phyloP scores from a whole-genome alignment of 2,113 vertebrate genomes.

The Microtus richardsoni region DNA sequence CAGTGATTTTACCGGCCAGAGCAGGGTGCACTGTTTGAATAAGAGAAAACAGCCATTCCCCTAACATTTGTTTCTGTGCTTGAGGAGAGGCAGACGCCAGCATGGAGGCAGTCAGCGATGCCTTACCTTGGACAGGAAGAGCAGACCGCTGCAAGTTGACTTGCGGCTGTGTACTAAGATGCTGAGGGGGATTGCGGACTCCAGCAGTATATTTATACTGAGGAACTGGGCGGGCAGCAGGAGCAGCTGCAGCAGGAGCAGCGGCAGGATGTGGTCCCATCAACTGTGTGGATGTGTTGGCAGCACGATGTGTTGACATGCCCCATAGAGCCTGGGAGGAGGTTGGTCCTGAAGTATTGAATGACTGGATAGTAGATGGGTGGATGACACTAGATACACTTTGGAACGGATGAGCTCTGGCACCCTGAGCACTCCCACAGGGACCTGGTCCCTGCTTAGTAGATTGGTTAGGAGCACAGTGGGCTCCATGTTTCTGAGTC shows the following conservation, averaged over 20 bases:
- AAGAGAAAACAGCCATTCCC: neutral
- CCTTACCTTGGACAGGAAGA: neutral
- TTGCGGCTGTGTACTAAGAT: neutral
- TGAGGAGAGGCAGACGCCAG: neutral
- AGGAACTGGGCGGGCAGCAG: neutral
- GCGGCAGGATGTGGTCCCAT: neutral
- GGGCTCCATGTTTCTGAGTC: conserved; percentile 97
- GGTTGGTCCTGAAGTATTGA: neutral
- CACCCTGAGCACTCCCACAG: conserved; percentile 96
- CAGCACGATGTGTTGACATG: neutral
- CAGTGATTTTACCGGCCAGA: neutral
- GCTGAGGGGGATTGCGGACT: neutral
- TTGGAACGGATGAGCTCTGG: conserved; percentile 91
- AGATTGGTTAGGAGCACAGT: conserved; percentile 96
- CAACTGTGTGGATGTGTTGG: neutral
- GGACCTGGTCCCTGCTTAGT: conserved; percentile 95
- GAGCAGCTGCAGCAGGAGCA: neutral
- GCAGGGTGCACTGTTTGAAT: conserved; percentile 9
- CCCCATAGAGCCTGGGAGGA: neutral
- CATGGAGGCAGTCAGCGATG: neutral
- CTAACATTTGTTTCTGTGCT: conserved; percentile 2
- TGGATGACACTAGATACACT: neutral
- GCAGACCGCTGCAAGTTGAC: neutral
- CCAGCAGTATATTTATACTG: neutral
- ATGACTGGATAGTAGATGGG: neutral